Conservation (phyloP, 2,797 vertebrate species). For the Oreochromis mossambicus region DNA sequence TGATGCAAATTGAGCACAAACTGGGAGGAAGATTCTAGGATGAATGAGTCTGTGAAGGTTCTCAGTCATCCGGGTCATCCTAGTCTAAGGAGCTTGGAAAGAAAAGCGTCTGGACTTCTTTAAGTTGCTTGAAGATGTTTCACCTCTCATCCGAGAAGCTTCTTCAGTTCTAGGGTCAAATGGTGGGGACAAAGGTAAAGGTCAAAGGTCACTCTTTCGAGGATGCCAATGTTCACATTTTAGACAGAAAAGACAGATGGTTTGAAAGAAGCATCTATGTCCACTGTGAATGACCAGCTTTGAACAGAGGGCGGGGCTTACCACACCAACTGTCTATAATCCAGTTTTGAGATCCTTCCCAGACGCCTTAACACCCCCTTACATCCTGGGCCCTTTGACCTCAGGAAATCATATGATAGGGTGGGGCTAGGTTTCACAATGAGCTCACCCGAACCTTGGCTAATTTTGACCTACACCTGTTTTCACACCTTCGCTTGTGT, state of each 20-base stretch:
- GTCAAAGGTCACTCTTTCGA: accelerated
- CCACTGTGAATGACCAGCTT: neutral
- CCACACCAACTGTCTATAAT: accelerated
- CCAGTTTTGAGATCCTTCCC: no score
- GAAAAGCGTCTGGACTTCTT: accelerated
- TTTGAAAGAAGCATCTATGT: neutral
- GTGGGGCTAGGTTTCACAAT: no score
- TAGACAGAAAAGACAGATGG: neutral
- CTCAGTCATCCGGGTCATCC: accelerated
- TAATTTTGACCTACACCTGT: no score
- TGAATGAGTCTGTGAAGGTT: neutral
- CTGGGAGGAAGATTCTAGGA: neutral
- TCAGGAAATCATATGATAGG: no score
- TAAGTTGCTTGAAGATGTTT: neutral
- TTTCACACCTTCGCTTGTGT: no score
- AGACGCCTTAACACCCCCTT: no score
- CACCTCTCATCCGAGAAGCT: accelerated
- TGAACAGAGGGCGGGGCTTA: neutral
- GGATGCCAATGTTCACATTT: neutral
- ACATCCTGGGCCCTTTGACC: no score
- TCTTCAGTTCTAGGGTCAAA: neutral
- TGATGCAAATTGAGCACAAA: neutral
- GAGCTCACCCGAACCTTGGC: no score
- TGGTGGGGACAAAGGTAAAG: neutral
- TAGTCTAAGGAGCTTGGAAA: neutral